Base-by-base conservation (phyloP, 2,797 vertebrate genomes). In the Silurus lanzhouensis region DNA sequence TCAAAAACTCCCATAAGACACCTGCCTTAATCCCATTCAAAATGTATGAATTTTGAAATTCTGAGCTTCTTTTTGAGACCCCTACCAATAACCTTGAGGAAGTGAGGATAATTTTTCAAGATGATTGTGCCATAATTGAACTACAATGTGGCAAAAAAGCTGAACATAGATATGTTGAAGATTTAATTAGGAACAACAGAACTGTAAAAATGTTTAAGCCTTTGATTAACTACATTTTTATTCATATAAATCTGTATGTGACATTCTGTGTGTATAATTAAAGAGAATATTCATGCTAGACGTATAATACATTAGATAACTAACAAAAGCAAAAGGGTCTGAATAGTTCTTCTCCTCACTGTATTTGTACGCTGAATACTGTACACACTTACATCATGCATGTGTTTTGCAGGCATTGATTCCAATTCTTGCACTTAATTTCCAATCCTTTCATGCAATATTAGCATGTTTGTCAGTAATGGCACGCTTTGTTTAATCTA, bases 391-490 rank as follows among this genome's bases (percentile, higher is more conserved):
- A 75, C 74, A 67, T 67, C 44, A 44, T 85, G 20, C 52, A n/a
- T 25, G 12, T 27, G 81, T 46, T 25, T 82, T 80, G 44, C 44
- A 77, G 63, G 44, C 71, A 68, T 60, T 48, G 13, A 52, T 44
- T 83, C 61, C 70, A 27, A 38, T 46, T 61, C 46, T 83, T 82
- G 83, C 46, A 84, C 88, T 86, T 87, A 88, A 87, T 91, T 87
- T 82, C 81, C 87, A 88, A 85, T 88, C 61, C 87, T 87, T 60
- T 92, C 93, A 96, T 92, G 93, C 93, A 90, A 84, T 14, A 17
- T 88, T 90, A 87, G 87, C 91, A 86, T 92, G 91, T 95, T 95
- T 97, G 97, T 96, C 96, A 86, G 91, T 92, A 78, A 92, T 89
- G 87, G 93, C 91, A 38, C 90, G 94, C 88, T 94, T 93, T 14